Evolutionary conservation across 2,797 vertebrate genomes (phyloP).

Genomic region (Ambastaia sidthimunki): DNA sequence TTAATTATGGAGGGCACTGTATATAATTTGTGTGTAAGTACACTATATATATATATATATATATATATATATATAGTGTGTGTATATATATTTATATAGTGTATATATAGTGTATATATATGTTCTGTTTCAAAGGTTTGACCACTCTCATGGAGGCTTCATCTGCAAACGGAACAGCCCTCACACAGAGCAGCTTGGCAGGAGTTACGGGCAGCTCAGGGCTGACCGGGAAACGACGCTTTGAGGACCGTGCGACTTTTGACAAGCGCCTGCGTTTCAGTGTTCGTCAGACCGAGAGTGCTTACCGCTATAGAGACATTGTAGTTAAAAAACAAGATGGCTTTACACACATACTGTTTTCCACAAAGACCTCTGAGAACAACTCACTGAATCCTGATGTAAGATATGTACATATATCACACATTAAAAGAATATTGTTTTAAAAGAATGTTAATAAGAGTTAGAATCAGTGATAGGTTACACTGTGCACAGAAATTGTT

Average conservation of each 20-base stretch:
- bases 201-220: conserved; percentile 71
- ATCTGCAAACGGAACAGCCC: conserved; percentile 82
- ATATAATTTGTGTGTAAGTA: too few relatives aligned
- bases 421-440: too few relatives aligned
- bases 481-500: too few relatives aligned
- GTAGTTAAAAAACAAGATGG: conserved; percentile 96
- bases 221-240: conserved; percentile 83
- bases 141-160: conserved; percentile 84
- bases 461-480: too few relatives aligned
- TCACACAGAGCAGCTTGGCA: conserved; percentile 78
- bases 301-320: conserved; percentile 95
- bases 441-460: too few relatives aligned
- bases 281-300: conserved; percentile 94
- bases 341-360: conserved; percentile 95
- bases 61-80: too few relatives aligned
- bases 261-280: conserved; percentile 95
- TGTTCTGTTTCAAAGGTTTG: conserved; percentile 72
- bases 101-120: too few relatives aligned
- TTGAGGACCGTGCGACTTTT: conserved; percentile 89
- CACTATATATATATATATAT: too few relatives aligned
- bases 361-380: conserved; percentile 96
- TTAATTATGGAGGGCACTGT: too few relatives aligned
- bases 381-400: conserved; percentile 97
- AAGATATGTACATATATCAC: conserved; percentile 60
- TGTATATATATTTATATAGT: too few relatives aligned